Conservation (phyloP, 2,113 vertebrate species). For the Pteropus alecto region DNA sequence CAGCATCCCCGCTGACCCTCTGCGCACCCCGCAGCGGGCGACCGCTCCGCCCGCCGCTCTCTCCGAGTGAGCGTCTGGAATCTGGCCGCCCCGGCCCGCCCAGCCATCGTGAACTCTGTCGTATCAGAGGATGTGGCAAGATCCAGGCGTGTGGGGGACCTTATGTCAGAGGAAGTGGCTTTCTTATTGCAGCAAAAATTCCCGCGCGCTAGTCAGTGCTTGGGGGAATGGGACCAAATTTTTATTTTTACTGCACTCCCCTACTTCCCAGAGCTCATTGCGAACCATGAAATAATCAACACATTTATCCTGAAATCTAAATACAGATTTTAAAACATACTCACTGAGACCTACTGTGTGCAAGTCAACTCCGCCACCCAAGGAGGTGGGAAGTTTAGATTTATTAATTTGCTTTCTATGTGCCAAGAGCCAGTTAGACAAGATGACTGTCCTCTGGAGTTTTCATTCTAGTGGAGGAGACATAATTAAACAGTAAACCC, state of each 20-base stretch:
- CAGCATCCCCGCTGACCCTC: background rate
- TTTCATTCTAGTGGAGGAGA: background rate
- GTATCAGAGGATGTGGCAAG: conserved; percentile 52
- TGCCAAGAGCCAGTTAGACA: background rate
- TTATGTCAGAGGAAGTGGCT: conserved; percentile 67
- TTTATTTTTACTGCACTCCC: background rate
- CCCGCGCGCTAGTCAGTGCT: background rate
- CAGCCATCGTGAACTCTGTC: background rate
- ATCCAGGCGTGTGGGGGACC: background rate
- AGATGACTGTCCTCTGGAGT: background rate
- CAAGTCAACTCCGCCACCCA: background rate
- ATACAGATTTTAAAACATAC: background rate
- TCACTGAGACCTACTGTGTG: background rate
- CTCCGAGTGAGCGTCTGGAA: background rate
- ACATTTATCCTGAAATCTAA: background rate
- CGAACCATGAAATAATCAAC: background rate
- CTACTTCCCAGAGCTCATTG: background rate
- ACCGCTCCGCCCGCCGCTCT: background rate
- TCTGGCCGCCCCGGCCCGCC: background rate
- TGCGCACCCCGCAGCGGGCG: fast-evolving
- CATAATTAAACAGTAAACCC: background rate
- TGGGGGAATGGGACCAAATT: background rate
- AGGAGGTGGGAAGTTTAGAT: background rate
- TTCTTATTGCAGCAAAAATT: conserved; percentile 55
- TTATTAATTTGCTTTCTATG: background rate